Evolutionary conservation across 2,113 vertebrate species (phyloP), one percentile per base, ranked within the genome.

Genomic region (Bombycilla garrulus): DNA sequence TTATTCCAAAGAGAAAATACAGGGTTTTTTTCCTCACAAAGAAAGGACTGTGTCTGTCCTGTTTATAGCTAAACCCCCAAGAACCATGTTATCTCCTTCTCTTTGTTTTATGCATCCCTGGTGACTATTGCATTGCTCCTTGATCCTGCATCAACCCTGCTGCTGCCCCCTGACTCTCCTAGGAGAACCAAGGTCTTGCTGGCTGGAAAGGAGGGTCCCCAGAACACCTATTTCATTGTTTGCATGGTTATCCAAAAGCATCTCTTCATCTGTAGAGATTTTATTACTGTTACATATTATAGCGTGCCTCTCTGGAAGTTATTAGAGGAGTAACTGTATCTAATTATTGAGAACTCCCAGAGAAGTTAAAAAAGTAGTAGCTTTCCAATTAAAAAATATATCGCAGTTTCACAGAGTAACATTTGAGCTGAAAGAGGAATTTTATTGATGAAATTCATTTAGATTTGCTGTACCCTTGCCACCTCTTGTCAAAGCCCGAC

Each of bases 341-440:
- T 86, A 69, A 84, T 88, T 94, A 53, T 54, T 77, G 42, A 86
- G 29, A 17, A 81, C n/a, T 90, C n/a, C 15, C 21, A 38, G 40
- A 89, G 57, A 95, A 82, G 69, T 93, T 92, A 20, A 91, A 87
- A 91, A 83, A 92, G 56, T 23, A 69, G 50, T 57, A 65, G 25
- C 60, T 56, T 86, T 91, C 56, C 92, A 88, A 89, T 92, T 96
- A 56, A 86, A 85, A 82, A 78, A 65, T 66, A 83, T 57, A 61
- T 81, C 18, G 0, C 56, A 57, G 22, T 80, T 93, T 73, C 65
- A 64, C 23, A 19, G 44, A 50, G 36, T 69, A 78, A 74, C 2
- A 4, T 72, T 90, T 89, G 51, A 71, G 36, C 45, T 67, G 71
- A 83, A 96, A 77, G 35, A 48, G 29, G 31, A 74, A 56, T 29